A percentile compares a stretch with the other conserved stretches of the same genome.
Evolutionary conservation across 2,888 invertebrate genomes (phyloP).

Genomic region (Drosophila multiciliata): DNA sequence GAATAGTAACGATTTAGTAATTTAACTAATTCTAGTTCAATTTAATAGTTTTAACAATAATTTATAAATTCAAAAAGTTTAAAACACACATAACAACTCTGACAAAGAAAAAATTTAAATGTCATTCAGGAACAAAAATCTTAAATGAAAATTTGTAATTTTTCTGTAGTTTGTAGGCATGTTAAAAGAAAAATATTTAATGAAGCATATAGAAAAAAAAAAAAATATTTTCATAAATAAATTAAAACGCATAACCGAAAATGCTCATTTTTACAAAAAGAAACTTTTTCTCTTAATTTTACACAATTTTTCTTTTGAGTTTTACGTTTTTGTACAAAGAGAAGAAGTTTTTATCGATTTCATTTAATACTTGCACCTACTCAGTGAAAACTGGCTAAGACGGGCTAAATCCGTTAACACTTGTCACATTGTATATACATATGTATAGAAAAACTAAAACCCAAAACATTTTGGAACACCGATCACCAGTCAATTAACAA

Average conservation of each 20-base stretch:
- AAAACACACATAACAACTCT: neutral
- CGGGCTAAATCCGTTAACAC: slow-evolving; percentile 9
- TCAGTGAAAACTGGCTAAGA: slow-evolving; percentile 24
- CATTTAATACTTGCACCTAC: slow-evolving; percentile 25
- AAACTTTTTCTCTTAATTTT: neutral
- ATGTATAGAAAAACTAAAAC: slow-evolving; percentile 18
- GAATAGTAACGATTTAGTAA: neutral
- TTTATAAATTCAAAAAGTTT: neutral
- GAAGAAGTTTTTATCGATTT: slow-evolving; percentile 1
- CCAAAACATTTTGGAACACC: slow-evolving; percentile 12
- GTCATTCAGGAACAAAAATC: neutral
- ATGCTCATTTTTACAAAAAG: neutral
- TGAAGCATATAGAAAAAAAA: neutral
- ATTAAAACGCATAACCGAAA: too few species aligned
- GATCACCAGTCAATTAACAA: slow-evolving; percentile 14
- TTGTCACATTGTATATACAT: slow-evolving; percentile 39
- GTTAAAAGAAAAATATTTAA: neutral
- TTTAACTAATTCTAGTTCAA: neutral
- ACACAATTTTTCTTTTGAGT: neutral
- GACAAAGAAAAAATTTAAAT: neutral
- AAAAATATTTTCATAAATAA: neutral
- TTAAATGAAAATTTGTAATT: neutral
- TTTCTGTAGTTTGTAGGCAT: neutral
- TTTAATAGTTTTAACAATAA: neutral
- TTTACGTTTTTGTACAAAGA: neutral